A percentile compares a stretch with the other conserved stretches of the same genome.
Conservation (phyloP, 2,888 invertebrate genomes). For the Megalurothrips usitatus region DNA sequence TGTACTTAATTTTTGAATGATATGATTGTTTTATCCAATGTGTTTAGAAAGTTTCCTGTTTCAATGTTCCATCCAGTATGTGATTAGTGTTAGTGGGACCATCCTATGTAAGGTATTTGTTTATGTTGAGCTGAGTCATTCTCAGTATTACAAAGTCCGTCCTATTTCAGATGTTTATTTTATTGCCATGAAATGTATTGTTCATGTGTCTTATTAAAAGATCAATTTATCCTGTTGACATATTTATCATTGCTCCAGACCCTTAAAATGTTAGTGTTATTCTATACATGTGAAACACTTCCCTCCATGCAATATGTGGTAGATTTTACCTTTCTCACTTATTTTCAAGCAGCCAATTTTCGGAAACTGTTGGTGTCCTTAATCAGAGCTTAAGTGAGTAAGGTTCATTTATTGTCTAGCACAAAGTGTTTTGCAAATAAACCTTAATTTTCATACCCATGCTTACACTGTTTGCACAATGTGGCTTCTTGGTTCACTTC, state of each 20-base stretch:
- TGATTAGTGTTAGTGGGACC: conserved; percentile 18
- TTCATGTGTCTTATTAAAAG: conserved; percentile 20
- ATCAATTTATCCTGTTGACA: conserved; percentile 12
- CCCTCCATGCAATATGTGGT: background rate
- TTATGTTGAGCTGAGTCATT: background rate
- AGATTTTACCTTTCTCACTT: background rate
- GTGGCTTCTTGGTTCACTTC: background rate
- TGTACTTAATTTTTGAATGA: background rate
- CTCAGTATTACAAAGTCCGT: conserved; percentile 2
- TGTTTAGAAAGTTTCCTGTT: background rate
- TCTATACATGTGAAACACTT: background rate
- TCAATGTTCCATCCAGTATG: background rate
- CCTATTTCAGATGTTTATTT: background rate
- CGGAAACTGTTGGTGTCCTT: conserved; percentile 14
- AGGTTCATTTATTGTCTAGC: background rate
- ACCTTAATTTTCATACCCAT: background rate
- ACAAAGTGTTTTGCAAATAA: conserved; percentile 22
- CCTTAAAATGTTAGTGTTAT: background rate
- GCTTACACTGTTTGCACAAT: conserved; percentile 9
- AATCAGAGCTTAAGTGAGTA: conserved; percentile 20
- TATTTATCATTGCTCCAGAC: background rate
- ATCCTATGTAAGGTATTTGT: background rate
- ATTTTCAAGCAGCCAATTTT: conserved; percentile 22
- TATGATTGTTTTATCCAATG: background rate
- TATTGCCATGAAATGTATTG: conserved; percentile 9